Conservation (phyloP, 2,797 vertebrate genomes). For the Semaprochilodus insignis region DNA sequence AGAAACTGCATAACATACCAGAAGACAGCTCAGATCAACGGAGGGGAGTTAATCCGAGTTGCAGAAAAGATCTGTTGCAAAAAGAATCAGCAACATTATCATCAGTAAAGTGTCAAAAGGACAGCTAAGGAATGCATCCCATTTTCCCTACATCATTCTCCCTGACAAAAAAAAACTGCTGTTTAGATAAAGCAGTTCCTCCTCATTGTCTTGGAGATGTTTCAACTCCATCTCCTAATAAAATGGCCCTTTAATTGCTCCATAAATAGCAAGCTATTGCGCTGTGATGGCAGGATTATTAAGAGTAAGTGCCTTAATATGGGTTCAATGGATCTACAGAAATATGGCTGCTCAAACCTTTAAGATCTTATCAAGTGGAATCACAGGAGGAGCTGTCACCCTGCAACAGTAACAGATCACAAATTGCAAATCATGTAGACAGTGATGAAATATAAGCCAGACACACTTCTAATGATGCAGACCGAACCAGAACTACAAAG, state of each 20-base stretch:
- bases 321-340: slow-evolving; percentile 33
- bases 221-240: slow-evolving; percentile 7
- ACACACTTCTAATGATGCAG: slow-evolving; percentile 23
- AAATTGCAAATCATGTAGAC: slow-evolving; percentile 35
- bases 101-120: neutral
- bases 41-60: neutral
- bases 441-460: slow-evolving; percentile 30
- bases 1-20: neutral
- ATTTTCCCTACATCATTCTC: slow-evolving; percentile 4
- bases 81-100: neutral
- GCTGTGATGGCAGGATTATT: slow-evolving; percentile 18
- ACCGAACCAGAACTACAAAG: slow-evolving; percentile 25
- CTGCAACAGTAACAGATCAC: slow-evolving; percentile 29
- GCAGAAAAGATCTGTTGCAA: neutral
- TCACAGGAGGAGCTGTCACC: neutral
- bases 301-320: neutral
- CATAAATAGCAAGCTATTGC: slow-evolving; percentile 15
- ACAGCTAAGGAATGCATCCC: neutral
- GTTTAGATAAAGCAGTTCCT: slow-evolving; percentile 5
- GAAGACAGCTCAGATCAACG: neutral
- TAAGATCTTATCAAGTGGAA: slow-evolving; percentile 36
- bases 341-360: slow-evolving; percentile 26
- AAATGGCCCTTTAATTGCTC: slow-evolving; percentile 27
- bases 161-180: neutral
- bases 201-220: neutral